Evolutionary conservation across 2,888 invertebrate species (phyloP).

Genomic region (Acanthacorydalis orientalis): DNA sequence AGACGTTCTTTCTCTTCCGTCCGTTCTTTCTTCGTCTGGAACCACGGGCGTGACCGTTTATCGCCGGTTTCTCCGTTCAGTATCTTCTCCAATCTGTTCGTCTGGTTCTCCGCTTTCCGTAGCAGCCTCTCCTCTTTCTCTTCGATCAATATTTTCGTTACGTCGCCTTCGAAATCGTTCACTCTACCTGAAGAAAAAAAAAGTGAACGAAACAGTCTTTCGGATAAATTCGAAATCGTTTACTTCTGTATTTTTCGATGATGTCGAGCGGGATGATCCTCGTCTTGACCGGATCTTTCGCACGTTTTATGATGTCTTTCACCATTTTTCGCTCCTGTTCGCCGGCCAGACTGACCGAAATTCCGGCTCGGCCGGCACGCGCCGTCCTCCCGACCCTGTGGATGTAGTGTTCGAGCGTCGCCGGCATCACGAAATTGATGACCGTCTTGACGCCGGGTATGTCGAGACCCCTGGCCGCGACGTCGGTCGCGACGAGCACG

Average conservation of each 20-base stretch:
- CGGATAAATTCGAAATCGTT: no score
- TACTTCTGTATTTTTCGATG: conserved; percentile 58
- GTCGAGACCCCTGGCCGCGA: conserved; percentile 81
- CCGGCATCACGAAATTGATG: conserved; percentile 91
- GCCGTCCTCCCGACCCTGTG: conserved; percentile 94
- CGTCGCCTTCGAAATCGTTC: conserved; percentile 56
- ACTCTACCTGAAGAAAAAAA: conserved; percentile 34
- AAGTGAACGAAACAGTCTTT: no score
- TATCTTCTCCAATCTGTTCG: conserved; percentile 51
- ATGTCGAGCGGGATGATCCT: conserved; percentile 79
- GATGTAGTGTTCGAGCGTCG: conserved; percentile 88
- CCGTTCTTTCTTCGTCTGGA: conserved; percentile 68
- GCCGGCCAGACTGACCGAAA: conserved; percentile 87
- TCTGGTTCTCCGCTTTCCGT: conserved; percentile 69
- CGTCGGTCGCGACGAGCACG: conserved; percentile 81
- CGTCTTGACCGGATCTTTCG: conserved; percentile 71
- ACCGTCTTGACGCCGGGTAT: conserved; percentile 96
- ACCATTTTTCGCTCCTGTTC: conserved; percentile 83
- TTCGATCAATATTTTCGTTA: conserved; percentile 67
- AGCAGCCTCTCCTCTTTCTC: conserved; percentile 70
- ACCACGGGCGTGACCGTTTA: conserved; percentile 51
- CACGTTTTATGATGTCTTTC: conserved; percentile 79
- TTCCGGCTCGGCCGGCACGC: conserved; percentile 82
- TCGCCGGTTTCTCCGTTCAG: conserved; percentile 31
- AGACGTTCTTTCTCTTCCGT: conserved; percentile 56